Evolutionary conservation across 2,113 vertebrate genomes (phyloP).

Genomic region (Amia ocellicauda): DNA sequence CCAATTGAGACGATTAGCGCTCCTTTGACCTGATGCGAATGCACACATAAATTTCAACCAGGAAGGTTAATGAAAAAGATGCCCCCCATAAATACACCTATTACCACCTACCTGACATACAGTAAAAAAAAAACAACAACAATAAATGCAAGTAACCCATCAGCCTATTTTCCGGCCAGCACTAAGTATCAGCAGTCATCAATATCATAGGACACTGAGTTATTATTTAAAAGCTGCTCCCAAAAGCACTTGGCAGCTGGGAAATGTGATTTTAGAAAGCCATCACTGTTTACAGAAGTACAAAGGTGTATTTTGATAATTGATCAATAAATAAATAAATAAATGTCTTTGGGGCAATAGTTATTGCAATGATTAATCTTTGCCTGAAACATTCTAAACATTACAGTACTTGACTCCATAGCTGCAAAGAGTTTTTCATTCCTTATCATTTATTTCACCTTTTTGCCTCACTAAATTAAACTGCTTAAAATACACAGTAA

Average conservation of each 20-base stretch:
- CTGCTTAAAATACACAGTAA: background rate
- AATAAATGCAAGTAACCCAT: no score
- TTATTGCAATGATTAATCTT: background rate
- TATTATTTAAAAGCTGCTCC: slow-evolving; percentile 25
- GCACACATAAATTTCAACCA: slow-evolving; percentile 14
- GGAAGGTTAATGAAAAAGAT: slow-evolving; percentile 41
- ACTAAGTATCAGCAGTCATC: no score
- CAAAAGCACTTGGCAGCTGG: slow-evolving; percentile 30
- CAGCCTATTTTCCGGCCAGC: no score
- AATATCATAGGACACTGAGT: background rate
- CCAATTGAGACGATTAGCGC: no score
- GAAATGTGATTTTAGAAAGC: slow-evolving; percentile 25
- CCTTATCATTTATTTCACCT: background rate
- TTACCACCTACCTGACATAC: slow-evolving; percentile 25
- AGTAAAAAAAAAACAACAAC: slow-evolving; percentile 21
- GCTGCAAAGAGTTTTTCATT: no score
- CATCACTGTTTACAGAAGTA: slow-evolving; percentile 18
- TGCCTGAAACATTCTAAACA: background rate
- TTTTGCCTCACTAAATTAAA: background rate
- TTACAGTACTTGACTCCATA: background rate
- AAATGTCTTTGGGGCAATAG: background rate
- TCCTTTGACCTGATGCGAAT: slow-evolving; percentile 25
- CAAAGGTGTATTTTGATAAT: slow-evolving; percentile 19
- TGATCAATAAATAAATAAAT: slow-evolving; percentile 11
- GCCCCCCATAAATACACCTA: slow-evolving; percentile 35